Percentiles rank a stretch among this genome's conserved stretches.
phyloP scores from a whole-genome alignment of 2,113 vertebrate species.

The Rhinoderma darwinii region DNA sequence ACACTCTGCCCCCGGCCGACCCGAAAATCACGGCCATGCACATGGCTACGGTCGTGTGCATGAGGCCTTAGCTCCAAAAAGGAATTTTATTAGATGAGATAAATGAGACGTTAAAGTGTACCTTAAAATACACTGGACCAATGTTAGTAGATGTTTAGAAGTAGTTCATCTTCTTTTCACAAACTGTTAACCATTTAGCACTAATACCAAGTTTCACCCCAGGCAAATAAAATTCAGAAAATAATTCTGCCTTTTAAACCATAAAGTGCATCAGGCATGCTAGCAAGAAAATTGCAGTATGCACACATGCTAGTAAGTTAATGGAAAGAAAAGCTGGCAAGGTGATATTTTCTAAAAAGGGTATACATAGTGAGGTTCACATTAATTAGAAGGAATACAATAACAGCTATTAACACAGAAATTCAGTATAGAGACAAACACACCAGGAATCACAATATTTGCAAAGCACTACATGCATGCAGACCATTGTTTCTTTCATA shows the following conservation, averaged over 20 bases:
- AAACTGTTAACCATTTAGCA: conserved; percentile 31
- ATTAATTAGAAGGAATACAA: conserved; percentile 50
- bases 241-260: conserved; percentile 43
- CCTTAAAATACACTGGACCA: background rate
- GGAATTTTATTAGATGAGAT: background rate
- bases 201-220: background rate
- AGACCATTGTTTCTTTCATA: conserved; percentile 31
- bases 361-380: conserved; percentile 28
- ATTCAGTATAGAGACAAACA: conserved; percentile 37
- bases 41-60: no score
- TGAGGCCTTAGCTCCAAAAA: no score
- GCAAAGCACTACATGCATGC: conserved; percentile 27
- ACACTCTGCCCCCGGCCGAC: no score
- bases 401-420: conserved; percentile 43
- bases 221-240: conserved; percentile 23
- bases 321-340: conserved; percentile 51
- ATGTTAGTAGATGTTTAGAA: conserved; percentile 1
- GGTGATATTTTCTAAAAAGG: conserved; percentile 32
- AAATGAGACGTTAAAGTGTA: background rate
- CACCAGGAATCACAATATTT: conserved; percentile 32
- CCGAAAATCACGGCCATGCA: no score
- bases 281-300: conserved; percentile 40
- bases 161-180: conserved; percentile 22
- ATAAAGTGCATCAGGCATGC: conserved; percentile 28
- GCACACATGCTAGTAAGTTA: conserved; percentile 46